phyloP scores from a whole-genome alignment of 2,797 vertebrate genomes.

The Gymnoscopelus braueri region DNA sequence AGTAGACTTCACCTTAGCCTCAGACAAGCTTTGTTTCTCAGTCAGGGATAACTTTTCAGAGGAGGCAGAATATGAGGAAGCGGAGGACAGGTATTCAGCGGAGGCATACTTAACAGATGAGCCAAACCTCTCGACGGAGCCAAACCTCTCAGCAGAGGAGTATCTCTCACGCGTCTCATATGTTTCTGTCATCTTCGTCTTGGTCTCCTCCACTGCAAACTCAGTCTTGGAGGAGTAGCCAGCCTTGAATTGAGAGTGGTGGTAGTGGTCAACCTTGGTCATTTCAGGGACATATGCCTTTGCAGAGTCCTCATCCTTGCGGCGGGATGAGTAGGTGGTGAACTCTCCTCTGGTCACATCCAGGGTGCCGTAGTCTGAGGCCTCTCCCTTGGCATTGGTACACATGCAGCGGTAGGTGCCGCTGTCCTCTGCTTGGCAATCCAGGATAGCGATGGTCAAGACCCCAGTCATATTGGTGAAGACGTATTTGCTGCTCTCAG shows the following conservation, averaged over 20 bases:
- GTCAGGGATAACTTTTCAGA: constrained; percentile 80
- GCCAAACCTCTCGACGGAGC: constrained; percentile 64
- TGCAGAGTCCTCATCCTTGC: constrained; percentile 89
- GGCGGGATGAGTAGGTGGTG: constrained; percentile 90
- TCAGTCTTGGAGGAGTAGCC: constrained; percentile 88
- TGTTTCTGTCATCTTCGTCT: constrained; percentile 86
- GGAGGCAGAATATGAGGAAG: constrained; percentile 76
- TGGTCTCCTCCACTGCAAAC: constrained; percentile 88
- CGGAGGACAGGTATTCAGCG: constrained; percentile 75
- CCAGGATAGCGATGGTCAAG: constrained; percentile 89
- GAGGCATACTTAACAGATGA: constrained; percentile 71
- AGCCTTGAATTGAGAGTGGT: constrained; percentile 88
- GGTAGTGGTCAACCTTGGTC: constrained; percentile 91
- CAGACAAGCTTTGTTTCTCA: constrained; percentile 78
- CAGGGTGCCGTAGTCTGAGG: constrained; percentile 95
- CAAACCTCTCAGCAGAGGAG: constrained; percentile 42
- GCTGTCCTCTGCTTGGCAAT: constrained; percentile 93
- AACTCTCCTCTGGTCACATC: constrained; percentile 93
- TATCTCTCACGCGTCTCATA: constrained; percentile 81
- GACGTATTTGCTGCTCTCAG: constrained; percentile 89
- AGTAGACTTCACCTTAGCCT: constrained; percentile 81
- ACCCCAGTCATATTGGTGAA: constrained; percentile 94
- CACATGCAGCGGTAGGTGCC: constrained; percentile 94
- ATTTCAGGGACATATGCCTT: constrained; percentile 88
- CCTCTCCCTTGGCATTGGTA: constrained; percentile 94